phyloP scores from a whole-genome alignment of 2,888 invertebrate species.

The Entomobrya multifasciata region DNA sequence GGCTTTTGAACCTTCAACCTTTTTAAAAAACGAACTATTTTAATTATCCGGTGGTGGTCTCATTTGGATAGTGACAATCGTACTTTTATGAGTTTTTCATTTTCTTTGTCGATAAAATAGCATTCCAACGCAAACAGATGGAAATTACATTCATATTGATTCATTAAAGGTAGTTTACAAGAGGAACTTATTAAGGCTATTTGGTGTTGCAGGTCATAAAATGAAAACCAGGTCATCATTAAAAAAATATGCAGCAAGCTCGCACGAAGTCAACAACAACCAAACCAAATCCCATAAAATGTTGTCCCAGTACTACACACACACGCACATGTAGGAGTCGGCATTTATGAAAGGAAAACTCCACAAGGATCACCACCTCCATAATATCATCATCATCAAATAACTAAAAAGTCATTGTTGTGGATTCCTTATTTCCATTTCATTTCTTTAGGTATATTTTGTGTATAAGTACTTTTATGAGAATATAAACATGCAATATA shows the following conservation, averaged over 20 bases:
- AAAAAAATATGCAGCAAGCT: not conserved
- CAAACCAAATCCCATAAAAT: not conserved
- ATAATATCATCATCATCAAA: constrained; percentile 17
- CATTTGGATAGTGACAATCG: too few relatives aligned
- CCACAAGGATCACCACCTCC: constrained; percentile 33
- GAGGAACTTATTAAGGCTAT: not conserved
- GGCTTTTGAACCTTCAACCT: too few relatives aligned
- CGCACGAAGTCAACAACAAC: too few relatives aligned
- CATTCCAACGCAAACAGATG: too few relatives aligned
- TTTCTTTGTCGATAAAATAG: too few relatives aligned
- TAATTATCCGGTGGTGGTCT: too few relatives aligned
- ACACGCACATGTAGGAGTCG: constrained; percentile 20
- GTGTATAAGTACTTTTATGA: not conserved
- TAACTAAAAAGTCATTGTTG: constrained; percentile 33
- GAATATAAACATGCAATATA: constrained; percentile 27
- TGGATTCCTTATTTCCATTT: constrained; percentile 3
- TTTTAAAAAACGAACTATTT: too few relatives aligned
- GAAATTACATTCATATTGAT: too few relatives aligned
- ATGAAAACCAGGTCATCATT: constrained; percentile 33
- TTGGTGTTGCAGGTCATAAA: not conserved
- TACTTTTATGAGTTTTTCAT: too few relatives aligned
- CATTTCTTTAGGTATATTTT: not conserved
- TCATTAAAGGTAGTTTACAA: too few relatives aligned
- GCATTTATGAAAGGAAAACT: constrained; percentile 52
- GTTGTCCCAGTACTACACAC: not conserved